phyloP scores from a whole-genome alignment of 1,140 invertebrate genomes.

The Saccostrea echinata region DNA sequence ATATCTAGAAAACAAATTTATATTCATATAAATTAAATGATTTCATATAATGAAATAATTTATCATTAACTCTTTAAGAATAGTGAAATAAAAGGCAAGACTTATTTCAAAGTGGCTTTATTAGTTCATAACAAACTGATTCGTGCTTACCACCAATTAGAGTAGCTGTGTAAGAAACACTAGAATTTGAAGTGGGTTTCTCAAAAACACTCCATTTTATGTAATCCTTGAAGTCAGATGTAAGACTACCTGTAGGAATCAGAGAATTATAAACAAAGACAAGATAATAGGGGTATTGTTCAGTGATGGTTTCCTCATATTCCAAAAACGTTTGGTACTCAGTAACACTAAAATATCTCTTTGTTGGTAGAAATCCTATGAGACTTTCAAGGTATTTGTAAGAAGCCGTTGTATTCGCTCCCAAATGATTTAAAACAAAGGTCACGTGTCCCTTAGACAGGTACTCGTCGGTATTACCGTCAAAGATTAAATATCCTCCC shows the following conservation, averaged over 20 bases:
- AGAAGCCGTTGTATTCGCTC: slow-evolving; percentile 1
- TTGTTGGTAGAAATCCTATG: slow-evolving; percentile 21
- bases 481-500: slow-evolving; percentile 53
- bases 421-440: slow-evolving; percentile 52
- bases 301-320: slow-evolving; percentile 40
- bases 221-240: neutral
- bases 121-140: too few species aligned
- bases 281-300: slow-evolving; percentile 10
- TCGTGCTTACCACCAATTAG: neutral
- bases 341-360: neutral
- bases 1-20: too few species aligned
- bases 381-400: slow-evolving; percentile 38
- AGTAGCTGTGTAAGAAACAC: neutral
- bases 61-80: too few species aligned
- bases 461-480: neutral
- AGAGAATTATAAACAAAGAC: slow-evolving; percentile 24
- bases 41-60: too few species aligned
- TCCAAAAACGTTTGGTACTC: slow-evolving; percentile 52
- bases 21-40: too few species aligned
- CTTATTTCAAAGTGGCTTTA: too few species aligned
- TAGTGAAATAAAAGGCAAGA: too few species aligned
- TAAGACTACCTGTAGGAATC: slow-evolving; percentile 34
- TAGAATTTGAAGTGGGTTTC: neutral
- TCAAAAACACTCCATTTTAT: neutral
- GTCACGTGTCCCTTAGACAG: neutral